Conservation (phyloP, 2,888 invertebrate genomes). For the Heliconius ismenius region DNA sequence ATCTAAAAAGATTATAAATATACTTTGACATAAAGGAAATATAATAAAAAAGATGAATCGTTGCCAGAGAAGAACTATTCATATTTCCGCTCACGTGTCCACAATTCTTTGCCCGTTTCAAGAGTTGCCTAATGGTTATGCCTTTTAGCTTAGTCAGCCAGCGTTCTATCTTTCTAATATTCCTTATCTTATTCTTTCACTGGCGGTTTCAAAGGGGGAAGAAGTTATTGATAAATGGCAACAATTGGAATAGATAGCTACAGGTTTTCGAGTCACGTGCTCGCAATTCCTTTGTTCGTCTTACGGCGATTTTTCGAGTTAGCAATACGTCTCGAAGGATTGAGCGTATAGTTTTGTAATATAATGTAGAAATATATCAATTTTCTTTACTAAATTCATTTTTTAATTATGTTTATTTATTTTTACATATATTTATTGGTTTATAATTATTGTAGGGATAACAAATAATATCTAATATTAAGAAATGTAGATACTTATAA, state of each 20-base stretch:
- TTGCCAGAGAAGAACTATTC: constrained; percentile 37
- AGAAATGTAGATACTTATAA: neutral
- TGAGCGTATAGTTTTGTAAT: constrained; percentile 20
- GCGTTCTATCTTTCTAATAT: constrained; percentile 30
- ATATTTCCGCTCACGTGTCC: constrained; percentile 45
- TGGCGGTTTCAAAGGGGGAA: constrained; percentile 28
- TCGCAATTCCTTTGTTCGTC: constrained; percentile 57
- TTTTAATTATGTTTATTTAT: neutral
- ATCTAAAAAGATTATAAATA: neutral
- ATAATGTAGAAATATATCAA: neutral
- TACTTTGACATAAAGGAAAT: constrained; percentile 13
- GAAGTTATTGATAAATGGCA: constrained; percentile 42
- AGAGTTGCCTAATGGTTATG: constrained; percentile 29
- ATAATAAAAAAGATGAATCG: constrained; percentile 40
- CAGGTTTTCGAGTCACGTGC: constrained; percentile 51
- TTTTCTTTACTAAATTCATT: neutral
- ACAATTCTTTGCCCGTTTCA: constrained; percentile 37
- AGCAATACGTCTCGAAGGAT: constrained; percentile 32
- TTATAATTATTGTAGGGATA: neutral
- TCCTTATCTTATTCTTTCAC: constrained; percentile 24
- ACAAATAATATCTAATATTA: neutral
- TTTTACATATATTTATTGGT: neutral
- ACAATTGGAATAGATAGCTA: constrained; percentile 36
- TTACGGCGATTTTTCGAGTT: constrained; percentile 54
- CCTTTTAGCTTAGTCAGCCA: constrained; percentile 32